Evolutionary conservation across 2,113 vertebrate genomes (phyloP), one percentile per base, ranked within the genome.

Genomic region (Pterocles gutturalis): DNA sequence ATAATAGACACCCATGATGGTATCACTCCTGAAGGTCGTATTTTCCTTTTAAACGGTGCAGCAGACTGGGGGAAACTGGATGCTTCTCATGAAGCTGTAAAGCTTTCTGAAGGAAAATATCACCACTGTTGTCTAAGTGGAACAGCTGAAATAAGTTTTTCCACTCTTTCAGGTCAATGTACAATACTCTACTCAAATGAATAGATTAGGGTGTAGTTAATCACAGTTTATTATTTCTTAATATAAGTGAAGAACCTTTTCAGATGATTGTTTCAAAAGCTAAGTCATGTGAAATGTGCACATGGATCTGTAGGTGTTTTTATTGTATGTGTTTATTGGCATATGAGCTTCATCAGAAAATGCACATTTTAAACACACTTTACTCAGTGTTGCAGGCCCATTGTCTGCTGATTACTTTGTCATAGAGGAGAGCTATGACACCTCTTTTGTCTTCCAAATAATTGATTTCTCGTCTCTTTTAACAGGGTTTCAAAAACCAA

Each of bases 391-490:
- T 2, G 2, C 18, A 22, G 2, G 2, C 75, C 51, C 13, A 9
- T 38, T 71, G 18, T 46, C 28, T 70, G 45, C 18, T 33, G 21
- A 36, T 54, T 25, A 22, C 19, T 58, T 64, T 64, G 38, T 83
- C 12, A 6, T 4, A 71, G 14, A 1, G 2, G 41, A 75, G 15
- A 70, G 20, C 53, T 79, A 1, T 1, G 6, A 34, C 13, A 31
- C 17, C 9, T 70, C 2, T 22, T 57, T 73, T 82, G 26, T 25
- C 19, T 85, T 66, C 18, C 17, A 22, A 45, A 28, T 25, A 54
- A 58, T 17, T 13, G 22, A 51, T 75, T 33, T 22, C 29, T 83
- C 5, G 20, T 55, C 28, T 1, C 0, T 17, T 36, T 7, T 64
- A 25, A 14, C 1, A 38, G 9, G 7, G 19, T 19, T 71, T 79